A percentile compares a stretch with the other conserved stretches of the same genome.
Evolutionary conservation across 1,140 invertebrate genomes (phyloP).

Genomic region (Leguminivora glycinivorella): DNA sequence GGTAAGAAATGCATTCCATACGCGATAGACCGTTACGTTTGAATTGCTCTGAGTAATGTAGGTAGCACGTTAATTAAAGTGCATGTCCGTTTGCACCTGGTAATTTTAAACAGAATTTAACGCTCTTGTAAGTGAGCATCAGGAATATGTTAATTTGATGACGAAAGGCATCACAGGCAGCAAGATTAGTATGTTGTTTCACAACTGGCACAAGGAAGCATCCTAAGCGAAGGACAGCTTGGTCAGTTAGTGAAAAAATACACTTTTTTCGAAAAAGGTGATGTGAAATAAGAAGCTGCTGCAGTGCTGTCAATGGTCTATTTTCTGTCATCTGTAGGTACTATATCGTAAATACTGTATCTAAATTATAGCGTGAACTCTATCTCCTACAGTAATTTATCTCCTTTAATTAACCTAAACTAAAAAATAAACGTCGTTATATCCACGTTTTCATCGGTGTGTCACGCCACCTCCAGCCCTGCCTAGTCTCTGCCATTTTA

Average conservation of each 20-base stretch:
- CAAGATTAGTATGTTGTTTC: not conserved
- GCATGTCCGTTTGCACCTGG: conserved; percentile 2
- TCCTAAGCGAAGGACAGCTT: too few relatives aligned
- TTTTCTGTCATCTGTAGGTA: too few relatives aligned
- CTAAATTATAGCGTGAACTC: too few relatives aligned
- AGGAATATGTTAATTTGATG: not conserved
- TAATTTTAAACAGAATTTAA: not conserved
- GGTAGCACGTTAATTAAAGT: not conserved
- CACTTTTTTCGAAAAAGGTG: too few relatives aligned
- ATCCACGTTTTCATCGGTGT: not conserved
- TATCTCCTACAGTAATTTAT: too few relatives aligned
- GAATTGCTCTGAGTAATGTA: conserved; percentile 12
- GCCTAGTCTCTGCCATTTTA: not conserved
- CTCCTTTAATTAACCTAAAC: not conserved
- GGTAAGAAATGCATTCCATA: conserved; percentile 12
- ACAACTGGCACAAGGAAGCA: too few relatives aligned
- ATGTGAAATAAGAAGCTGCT: too few relatives aligned
- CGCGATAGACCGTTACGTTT: conserved; percentile 8
- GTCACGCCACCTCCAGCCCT: not conserved
- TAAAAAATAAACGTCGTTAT: not conserved
- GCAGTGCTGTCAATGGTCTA: too few relatives aligned
- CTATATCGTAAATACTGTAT: too few relatives aligned
- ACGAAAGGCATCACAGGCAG: too few relatives aligned
- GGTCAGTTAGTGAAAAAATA: too few relatives aligned
- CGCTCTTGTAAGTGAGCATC: not conserved